Conservation (phyloP, 2,113 vertebrate species). For the Xerus inauris region DNA sequence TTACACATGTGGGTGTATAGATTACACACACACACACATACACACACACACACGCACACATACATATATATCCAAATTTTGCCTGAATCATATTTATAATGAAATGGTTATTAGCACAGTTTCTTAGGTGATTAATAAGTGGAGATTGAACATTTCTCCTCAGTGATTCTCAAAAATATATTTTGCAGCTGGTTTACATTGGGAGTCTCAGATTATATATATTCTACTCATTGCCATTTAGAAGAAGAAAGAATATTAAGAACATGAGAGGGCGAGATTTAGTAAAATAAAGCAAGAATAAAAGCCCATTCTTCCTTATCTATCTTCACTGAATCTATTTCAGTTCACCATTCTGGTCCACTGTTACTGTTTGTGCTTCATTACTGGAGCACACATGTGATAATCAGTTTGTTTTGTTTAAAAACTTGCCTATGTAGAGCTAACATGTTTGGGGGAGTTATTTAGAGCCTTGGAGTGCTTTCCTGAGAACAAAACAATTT, state of each 20-base stretch:
- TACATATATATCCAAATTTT: neutral
- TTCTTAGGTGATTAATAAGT: slow-evolving; percentile 4
- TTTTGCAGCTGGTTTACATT: neutral
- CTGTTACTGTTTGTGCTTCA: neutral
- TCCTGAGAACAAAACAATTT: neutral
- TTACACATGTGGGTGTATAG: neutral
- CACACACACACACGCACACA: neutral
- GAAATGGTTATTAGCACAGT: neutral
- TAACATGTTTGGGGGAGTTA: neutral
- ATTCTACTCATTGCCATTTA: neutral
- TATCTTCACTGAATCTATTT: neutral
- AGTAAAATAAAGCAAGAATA: neutral
- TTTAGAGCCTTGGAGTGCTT: slow-evolving; percentile 4
- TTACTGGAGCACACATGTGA: neutral
- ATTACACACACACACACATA: neutral
- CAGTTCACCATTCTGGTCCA: neutral
- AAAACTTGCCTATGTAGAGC: neutral
- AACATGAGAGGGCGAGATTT: neutral
- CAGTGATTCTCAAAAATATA: slow-evolving; percentile 1
- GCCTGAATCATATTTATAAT: neutral
- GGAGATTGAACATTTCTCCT: neutral
- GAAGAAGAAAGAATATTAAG: neutral
- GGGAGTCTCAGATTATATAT: neutral
- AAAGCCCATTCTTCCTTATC: neutral
- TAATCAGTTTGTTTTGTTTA: neutral